phyloP scores from a whole-genome alignment of 92 coral and sea anemone species.

The Metridium senile region DNA sequence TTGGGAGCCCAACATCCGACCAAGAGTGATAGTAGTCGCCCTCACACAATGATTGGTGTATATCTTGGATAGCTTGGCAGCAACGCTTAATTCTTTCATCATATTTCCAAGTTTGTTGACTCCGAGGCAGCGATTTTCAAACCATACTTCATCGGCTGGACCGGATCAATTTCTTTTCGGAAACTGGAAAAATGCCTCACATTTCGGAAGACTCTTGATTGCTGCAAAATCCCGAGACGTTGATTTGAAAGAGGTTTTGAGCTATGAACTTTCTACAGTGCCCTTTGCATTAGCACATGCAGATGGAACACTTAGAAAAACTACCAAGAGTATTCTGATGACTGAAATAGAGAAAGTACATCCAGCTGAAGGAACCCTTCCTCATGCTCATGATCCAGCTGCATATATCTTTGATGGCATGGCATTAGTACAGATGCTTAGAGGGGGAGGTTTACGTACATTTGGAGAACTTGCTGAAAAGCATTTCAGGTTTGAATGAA shows the following conservation, averaged over 20 bases:
- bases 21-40: no score
- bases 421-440: constrained; percentile 49
- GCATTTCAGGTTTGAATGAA: constrained; percentile 8
- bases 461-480: constrained; percentile 52
- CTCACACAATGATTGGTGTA: no score
- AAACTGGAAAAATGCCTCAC: no score
- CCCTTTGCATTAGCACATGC: constrained; percentile 56
- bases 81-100: no score
- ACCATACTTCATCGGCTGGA: no score
- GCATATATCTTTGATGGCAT: constrained; percentile 46
- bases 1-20: no score
- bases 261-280: constrained; percentile 40
- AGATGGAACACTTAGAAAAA: constrained; percentile 49
- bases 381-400: constrained; percentile 1
- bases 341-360: constrained; percentile 25
- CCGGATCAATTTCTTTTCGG: no score
- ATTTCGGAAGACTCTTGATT: constrained; percentile 43
- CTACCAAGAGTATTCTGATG: constrained; percentile 33
- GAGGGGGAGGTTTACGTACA: constrained; percentile 35
- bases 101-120: no score
- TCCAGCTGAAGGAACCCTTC: constrained; percentile 30
- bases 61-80: no score
- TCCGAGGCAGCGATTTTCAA: no score
- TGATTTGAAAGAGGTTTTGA: constrained; percentile 44
- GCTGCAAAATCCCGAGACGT: constrained; percentile 38